Evolutionary conservation across 35 echinoderm and acorn worm species (phyloP).

Genomic region (Strongylocentrotus purpuratus): DNA sequence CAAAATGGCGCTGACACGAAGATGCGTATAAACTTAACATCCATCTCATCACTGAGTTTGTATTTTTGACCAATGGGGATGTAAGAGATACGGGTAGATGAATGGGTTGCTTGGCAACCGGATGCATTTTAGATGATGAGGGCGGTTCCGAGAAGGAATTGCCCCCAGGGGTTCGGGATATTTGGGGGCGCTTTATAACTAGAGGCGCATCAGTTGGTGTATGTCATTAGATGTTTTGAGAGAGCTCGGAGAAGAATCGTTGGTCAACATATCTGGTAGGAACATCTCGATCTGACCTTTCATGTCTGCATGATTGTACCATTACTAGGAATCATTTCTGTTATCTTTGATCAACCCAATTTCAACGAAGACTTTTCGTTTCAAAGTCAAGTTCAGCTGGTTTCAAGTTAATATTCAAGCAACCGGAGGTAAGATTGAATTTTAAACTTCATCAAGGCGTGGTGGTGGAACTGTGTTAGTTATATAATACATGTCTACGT

Average conservation of each 20-base stretch:
- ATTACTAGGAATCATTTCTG: neutral
- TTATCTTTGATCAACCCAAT: neutral
- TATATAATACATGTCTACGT: neutral
- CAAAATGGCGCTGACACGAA: neutral
- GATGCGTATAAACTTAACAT: neutral
- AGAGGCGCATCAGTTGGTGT: neutral
- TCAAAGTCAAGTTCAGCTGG: neutral
- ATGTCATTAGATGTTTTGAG: neutral
- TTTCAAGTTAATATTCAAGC: too few relatives aligned
- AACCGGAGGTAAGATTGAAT: neutral
- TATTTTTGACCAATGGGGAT: conserved; percentile 8
- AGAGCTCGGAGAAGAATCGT: neutral
- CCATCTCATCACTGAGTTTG: neutral
- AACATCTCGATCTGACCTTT: neutral
- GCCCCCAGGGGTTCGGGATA: neutral
- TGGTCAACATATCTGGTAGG: neutral
- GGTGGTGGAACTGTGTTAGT: neutral
- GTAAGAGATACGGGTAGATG: neutral
- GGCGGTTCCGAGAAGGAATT: neutral
- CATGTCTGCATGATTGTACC: neutral
- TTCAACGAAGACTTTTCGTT: neutral
- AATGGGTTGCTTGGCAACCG: neutral
- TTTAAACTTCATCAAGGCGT: neutral
- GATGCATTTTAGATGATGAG: neutral
- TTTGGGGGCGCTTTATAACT: neutral